Percentiles rank a stretch among this genome's conserved stretches.
Evolutionary conservation across 2,888 invertebrate species (phyloP).

Genomic region (Drosophila prolongata): DNA sequence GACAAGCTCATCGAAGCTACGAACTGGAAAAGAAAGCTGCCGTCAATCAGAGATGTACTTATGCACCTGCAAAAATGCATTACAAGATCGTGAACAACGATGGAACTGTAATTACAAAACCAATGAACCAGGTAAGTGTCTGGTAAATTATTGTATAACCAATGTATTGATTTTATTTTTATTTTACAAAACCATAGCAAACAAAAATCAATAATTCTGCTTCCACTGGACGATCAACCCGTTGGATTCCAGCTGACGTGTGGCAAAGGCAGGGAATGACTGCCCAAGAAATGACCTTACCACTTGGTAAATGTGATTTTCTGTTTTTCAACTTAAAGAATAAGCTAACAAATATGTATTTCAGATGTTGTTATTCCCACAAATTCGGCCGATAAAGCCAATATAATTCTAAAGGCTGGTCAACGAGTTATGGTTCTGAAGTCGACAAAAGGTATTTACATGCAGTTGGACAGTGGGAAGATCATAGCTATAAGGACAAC

Average conservation of each 20-base stretch:
- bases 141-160: not conserved
- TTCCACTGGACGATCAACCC: slow-evolving; percentile 85
- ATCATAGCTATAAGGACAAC: slow-evolving; percentile 92
- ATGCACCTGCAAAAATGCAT: slow-evolving; percentile 85
- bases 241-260: slow-evolving; percentile 95
- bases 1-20: slow-evolving; percentile 95
- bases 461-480: slow-evolving; percentile 97
- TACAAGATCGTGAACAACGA: slow-evolving; percentile 87
- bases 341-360: slow-evolving; percentile 17
- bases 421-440: slow-evolving; percentile 97
- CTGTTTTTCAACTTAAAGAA: not conserved
- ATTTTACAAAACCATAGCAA: slow-evolving; percentile 85
- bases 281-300: slow-evolving; percentile 96
- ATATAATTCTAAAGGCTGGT: slow-evolving; percentile 96
- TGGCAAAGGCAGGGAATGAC: slow-evolving; percentile 98
- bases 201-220: slow-evolving; percentile 85
- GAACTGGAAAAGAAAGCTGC: slow-evolving; percentile 96
- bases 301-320: slow-evolving; percentile 87
- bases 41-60: slow-evolving; percentile 86
- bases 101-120: slow-evolving; percentile 87
- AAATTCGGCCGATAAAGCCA: slow-evolving; percentile 94
- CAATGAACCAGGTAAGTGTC: slow-evolving; percentile 87
- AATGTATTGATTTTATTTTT: not conserved
- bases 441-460: slow-evolving; percentile 97
- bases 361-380: slow-evolving; percentile 96